These are phyloP conservation scores for Idaea dimidiata DNA, from an alignment of 2,888 invertebrate species.

Conservation along the genomic window DNA sequence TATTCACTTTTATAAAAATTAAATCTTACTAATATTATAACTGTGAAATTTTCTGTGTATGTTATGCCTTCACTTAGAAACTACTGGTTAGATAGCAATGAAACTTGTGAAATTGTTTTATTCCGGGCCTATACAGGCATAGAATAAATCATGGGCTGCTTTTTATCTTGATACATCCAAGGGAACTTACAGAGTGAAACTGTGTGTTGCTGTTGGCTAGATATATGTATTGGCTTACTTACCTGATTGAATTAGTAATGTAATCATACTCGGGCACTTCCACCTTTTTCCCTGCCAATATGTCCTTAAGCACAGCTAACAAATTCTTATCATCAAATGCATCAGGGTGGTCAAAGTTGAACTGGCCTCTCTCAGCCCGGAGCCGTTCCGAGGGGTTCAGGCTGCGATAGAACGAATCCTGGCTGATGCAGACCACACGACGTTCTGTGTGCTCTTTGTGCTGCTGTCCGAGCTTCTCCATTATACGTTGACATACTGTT, in stretches of 20 bases:
- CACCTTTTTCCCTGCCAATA: constrained; percentile 92
- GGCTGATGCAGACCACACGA: constrained; percentile 96
- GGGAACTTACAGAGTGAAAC: background rate
- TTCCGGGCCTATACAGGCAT: no score
- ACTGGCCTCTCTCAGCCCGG: constrained; percentile 93
- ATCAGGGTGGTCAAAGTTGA: constrained; percentile 99
- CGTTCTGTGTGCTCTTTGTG: constrained; percentile 93
- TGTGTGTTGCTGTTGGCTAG: no score
- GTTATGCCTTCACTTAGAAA: no score
- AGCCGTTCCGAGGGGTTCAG: constrained; percentile 89
- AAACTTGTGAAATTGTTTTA: background rate
- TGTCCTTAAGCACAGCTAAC: constrained; percentile 88
- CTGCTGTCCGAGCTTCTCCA: constrained; percentile 97
- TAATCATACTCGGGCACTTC: constrained; percentile 97
- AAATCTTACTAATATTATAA: no score
- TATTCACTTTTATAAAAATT: no score
- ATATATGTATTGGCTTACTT: constrained; percentile 40
- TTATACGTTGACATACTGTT: constrained; percentile 98
- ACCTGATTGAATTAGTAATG: constrained; percentile 91
- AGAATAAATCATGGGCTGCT: background rate
- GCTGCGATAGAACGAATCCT: constrained; percentile 98
- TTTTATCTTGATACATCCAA: background rate
- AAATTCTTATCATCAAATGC: constrained; percentile 96
- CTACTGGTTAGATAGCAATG: background rate
- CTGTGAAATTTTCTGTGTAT: no score